Evolutionary conservation across 2,888 invertebrate genomes (phyloP), one percentile per base, ranked within the genome.

Genomic region (Caenorhabditis japonica): DNA sequence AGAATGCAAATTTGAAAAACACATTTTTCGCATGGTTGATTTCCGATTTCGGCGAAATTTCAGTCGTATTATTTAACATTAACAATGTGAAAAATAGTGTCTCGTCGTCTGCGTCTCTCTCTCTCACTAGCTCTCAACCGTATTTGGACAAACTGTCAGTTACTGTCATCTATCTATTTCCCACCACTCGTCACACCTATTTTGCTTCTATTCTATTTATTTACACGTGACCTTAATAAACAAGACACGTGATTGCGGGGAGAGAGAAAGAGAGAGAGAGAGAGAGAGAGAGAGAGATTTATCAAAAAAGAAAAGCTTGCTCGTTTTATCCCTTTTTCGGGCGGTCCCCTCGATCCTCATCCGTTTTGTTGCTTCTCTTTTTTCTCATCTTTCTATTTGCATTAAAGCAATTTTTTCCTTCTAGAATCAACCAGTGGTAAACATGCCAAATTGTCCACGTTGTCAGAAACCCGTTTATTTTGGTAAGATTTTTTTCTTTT

Each of bases 391-490:
- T 27, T 38, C 30, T 21, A 17, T 10, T 21, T 13, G 15, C n/a
- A 27, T 53, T 15, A 7, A 34, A 33, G 2, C 21, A 15, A 4
- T 34, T 51, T 39, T 34, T 3, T 23, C 47, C 21, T 58, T 59
- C 36, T 49, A 59, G 68, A 52, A 38, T 44, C 8, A 53, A 12
- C 27, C 39, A 33, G 23, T 17, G 39, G 38, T 41, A 58, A 71
- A 51, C 36, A 87, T 86, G 86, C 83, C 84, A 15, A 80, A 77
- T 69, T 87, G 87, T 70, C 87, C 87, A 44, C 76, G 78, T 19
- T 87, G 87, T 70, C 71, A 81, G 49, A 85, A 84, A 60, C 84
- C 87, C 15, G 87, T 87, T 33, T 87, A 87, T 60, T 87, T 87
- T 55, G 87, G 87, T 87, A 30, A 69, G 10, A 30, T 30, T 10